Evolutionary conservation across 2,113 vertebrate species (phyloP).

Genomic region (Callocephalon fimbriatum): DNA sequence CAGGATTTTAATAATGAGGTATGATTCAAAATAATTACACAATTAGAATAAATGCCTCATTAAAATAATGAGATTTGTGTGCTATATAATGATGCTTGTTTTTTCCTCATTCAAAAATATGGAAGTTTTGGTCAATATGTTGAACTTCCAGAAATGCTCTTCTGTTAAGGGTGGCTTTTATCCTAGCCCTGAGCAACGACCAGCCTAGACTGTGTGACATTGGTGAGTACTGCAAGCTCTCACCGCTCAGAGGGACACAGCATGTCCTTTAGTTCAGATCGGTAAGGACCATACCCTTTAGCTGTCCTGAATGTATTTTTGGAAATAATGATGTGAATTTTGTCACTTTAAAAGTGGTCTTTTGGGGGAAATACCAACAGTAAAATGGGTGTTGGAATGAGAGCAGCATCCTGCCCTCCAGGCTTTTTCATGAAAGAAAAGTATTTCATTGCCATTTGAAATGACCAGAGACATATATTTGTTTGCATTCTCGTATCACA

Average conservation of each 20-base stretch:
- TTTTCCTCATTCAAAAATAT: background rate
- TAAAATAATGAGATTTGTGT: slow-evolving; percentile 29
- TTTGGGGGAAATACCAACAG: background rate
- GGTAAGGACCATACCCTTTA: background rate
- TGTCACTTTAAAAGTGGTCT: background rate
- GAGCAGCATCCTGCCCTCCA: background rate
- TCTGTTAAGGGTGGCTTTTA: background rate
- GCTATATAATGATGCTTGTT: background rate
- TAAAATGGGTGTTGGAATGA: background rate
- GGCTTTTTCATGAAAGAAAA: background rate
- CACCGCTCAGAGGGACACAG: accelerated
- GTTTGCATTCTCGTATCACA: background rate
- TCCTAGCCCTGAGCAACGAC: background rate
- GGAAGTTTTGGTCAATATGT: background rate
- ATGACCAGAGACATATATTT: background rate
- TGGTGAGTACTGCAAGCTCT: accelerated
- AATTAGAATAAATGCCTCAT: slow-evolving; percentile 26
- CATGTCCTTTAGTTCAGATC: background rate
- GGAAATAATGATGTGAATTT: background rate
- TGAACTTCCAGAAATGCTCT: background rate
- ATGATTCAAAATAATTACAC: slow-evolving; percentile 58
- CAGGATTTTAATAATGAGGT: slow-evolving; percentile 35
- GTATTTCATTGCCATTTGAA: background rate
- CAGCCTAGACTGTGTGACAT: accelerated
- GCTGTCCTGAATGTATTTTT: background rate